phyloP scores from a whole-genome alignment of 2,888 invertebrate species.

The Dermolepida albohirtum region DNA sequence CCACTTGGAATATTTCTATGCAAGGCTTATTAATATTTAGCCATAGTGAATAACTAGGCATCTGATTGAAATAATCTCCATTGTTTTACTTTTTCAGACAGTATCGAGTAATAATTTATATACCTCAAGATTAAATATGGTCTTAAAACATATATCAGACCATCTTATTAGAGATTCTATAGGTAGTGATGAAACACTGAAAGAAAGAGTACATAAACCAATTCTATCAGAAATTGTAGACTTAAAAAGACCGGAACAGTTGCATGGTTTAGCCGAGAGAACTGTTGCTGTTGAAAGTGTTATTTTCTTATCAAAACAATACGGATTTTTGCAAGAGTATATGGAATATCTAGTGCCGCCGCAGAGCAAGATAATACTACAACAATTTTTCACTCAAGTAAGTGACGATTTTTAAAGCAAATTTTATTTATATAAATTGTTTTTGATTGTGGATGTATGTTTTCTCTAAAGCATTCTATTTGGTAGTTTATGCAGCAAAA shows the following conservation, averaged over 20 bases:
- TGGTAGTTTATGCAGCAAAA: too few species aligned
- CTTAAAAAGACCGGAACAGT: conserved; percentile 75
- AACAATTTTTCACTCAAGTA: conserved; percentile 77
- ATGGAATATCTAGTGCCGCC: conserved; percentile 85
- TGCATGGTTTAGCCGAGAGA: conserved; percentile 87
- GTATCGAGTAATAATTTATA: conserved; percentile 69
- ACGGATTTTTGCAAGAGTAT: conserved; percentile 85
- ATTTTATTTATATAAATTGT: too few species aligned
- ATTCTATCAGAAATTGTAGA: conserved; percentile 74
- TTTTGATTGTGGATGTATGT: too few species aligned
- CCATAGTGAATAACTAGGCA: too few species aligned
- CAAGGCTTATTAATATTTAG: too few species aligned
- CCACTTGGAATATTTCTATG: too few species aligned
- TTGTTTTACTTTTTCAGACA: conserved; percentile 62
- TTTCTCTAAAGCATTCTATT: too few species aligned
- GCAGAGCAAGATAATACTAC: conserved; percentile 75
- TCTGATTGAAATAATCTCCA: background rate
- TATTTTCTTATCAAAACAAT: conserved; percentile 89
- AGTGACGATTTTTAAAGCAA: conserved; percentile 33
- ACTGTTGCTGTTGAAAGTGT: conserved; percentile 94
- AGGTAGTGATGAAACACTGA: conserved; percentile 56
- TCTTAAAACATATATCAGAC: conserved; percentile 82
- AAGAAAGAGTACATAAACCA: conserved; percentile 66
- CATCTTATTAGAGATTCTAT: conserved; percentile 70
- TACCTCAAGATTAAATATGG: conserved; percentile 77